phyloP scores from a whole-genome alignment of 2,113 vertebrate species.

The Pelusios castaneus region DNA sequence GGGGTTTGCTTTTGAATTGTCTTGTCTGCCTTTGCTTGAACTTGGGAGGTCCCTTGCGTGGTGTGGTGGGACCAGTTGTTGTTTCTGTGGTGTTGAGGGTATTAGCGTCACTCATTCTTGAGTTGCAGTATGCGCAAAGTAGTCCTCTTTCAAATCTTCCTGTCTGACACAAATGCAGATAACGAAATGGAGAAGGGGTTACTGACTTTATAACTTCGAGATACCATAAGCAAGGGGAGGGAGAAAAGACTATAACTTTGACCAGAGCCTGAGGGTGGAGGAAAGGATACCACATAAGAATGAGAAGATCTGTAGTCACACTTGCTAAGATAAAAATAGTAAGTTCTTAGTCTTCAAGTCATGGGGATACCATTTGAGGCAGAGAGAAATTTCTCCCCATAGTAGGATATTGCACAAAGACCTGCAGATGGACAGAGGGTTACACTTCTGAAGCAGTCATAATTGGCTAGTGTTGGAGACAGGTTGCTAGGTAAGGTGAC shows the following conservation, averaged over 20 bases:
- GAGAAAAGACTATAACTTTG: neutral
- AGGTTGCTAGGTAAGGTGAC: neutral
- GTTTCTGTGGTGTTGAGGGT: slow-evolving; percentile 68
- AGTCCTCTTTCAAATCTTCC: slow-evolving; percentile 12
- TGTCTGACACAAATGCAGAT: slow-evolving; percentile 45
- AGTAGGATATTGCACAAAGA: neutral
- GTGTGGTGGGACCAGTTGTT: slow-evolving; percentile 83
- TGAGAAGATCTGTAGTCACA: neutral
- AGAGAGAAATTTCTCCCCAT: neutral
- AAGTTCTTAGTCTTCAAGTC: neutral
- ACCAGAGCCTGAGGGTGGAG: neutral
- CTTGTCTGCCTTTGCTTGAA: slow-evolving; percentile 97
- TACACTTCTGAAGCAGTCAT: neutral
- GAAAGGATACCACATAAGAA: neutral
- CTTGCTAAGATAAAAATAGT: neutral
- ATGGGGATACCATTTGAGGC: neutral
- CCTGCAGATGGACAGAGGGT: neutral
- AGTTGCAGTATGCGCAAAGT: neutral
- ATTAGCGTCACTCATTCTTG: slow-evolving; percentile 69
- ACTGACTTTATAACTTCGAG: neutral
- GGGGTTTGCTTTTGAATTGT: slow-evolving; percentile 98
- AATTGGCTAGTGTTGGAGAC: neutral
- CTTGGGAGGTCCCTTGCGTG: slow-evolving; percentile 94
- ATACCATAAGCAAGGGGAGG: neutral
- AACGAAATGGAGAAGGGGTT: neutral